Evolutionary conservation across 2,113 vertebrate species (phyloP), one percentile per base, ranked within the genome.

Genomic region (Scophthalmus maximus): DNA sequence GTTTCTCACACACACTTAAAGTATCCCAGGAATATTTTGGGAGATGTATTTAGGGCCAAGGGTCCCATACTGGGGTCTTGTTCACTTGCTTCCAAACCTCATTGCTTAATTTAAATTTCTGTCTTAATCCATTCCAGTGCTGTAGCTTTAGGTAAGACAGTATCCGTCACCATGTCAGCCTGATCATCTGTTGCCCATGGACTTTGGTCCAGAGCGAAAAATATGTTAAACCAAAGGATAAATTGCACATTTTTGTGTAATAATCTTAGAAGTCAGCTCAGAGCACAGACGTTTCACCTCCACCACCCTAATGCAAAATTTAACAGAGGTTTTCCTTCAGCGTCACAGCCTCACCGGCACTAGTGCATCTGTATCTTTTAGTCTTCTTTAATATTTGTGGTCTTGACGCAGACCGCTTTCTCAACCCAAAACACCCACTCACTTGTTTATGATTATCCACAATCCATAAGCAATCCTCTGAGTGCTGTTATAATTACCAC

Each of bases 1-100:
- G 62, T 60, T 79, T 78, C 78, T 76, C 69, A 72, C 57, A 83
- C 50, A 69, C 55, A 63, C 75, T 56, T 4, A 9, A 26, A 70
- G 44, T 2, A 76, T 61, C 22, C 25, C 62, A 29, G 44, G 15
- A 65, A 66, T 70, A 72, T 44, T 52, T 46, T 12, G n/a, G 9
- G 20, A 36, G 29, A 38, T 62, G 6, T 68, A 44, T 69, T 72
- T 60, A 23, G 25, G 14, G 38, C 22, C 29, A 38, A 14, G 49
- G 6, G 40, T 11, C 26, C 27, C 18, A n/a, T 23, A 14, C n/a
- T 51, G 8, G 3, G 32, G 2, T 58, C 20, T 30, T 26, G 14
- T 30, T 65, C 0, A 57, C 12, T 66, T 29, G n/a, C 17, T 68
- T 23, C 20, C 10, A 70, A 65, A 50, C 9, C 34, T 29, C n/a